These are phyloP conservation scores for Eonycteris spelaea DNA, from an alignment of 2,113 vertebrate species.

Conservation along the genomic window DNA sequence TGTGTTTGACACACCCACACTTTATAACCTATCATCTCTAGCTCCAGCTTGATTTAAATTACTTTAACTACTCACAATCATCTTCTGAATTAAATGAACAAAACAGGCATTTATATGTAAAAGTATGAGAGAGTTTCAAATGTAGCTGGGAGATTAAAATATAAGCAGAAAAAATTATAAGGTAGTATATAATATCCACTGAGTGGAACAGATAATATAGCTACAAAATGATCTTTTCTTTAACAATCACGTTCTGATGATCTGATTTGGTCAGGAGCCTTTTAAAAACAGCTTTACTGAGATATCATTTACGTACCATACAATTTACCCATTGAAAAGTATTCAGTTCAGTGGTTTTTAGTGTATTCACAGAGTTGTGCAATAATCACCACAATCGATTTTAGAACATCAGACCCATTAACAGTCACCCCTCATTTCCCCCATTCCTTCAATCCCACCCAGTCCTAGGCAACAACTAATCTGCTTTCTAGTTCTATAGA, in stretches of 20 bases:
- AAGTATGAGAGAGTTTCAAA: slow-evolving; percentile 16
- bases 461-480: neutral
- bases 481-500: neutral
- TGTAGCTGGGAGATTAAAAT: neutral
- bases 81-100: slow-evolving; percentile 21
- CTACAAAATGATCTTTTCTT: slow-evolving; percentile 26
- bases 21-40: neutral
- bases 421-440: neutral
- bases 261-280: neutral
- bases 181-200: neutral
- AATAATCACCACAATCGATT: neutral
- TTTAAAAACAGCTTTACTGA: neutral
- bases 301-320: neutral
- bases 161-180: slow-evolving; percentile 5
- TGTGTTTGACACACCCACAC: neutral
- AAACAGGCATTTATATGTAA: neutral
- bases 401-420: neutral
- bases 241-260: neutral
- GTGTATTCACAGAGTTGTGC: neutral
- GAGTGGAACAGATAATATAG: neutral
- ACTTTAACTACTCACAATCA: neutral
- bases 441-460: neutral
- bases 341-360: neutral
- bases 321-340: neutral
- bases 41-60: neutral